These are phyloP conservation scores for Graptemys geographica DNA, from an alignment of 2,797 vertebrate genomes.

Conservation along the genomic window DNA sequence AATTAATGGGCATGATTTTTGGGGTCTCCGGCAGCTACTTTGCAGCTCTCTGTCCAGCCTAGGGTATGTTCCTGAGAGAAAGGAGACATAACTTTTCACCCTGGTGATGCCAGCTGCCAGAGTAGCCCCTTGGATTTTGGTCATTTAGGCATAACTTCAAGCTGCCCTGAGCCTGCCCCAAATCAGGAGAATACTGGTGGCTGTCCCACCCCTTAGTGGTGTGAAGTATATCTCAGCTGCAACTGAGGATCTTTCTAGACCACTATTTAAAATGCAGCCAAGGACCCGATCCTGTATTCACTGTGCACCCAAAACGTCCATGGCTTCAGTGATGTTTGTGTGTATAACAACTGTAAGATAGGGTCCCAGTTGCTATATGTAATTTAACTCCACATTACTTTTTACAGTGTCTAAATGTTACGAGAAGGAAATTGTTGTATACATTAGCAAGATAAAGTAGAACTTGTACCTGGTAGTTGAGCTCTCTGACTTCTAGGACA, in stretches of 20 bases:
- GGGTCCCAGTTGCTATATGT: neutral
- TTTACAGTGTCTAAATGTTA: neutral
- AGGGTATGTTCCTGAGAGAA: neutral
- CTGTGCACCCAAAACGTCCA: neutral
- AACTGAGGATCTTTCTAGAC: neutral
- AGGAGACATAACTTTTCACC: neutral
- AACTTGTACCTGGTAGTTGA: slow-evolving; percentile 91
- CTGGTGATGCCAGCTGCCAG: neutral
- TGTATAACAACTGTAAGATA: neutral
- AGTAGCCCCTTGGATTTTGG: neutral
- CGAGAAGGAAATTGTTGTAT: neutral
- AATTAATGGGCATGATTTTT: neutral
- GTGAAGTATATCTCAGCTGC: neutral
- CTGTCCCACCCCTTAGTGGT: neutral
- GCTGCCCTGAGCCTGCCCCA: neutral
- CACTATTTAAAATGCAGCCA: neutral
- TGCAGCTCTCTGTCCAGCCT: neutral
- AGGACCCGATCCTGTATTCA: neutral
- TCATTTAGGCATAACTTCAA: neutral
- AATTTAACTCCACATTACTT: neutral
- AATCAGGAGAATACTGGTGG: neutral
- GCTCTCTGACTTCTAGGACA: slow-evolving; percentile 90
- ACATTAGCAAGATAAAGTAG: neutral
- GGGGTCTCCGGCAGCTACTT: neutral
- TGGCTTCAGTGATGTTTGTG: neutral